Conservation (phyloP, 2,113 vertebrate genomes). For the Arvicanthis niloticus region DNA sequence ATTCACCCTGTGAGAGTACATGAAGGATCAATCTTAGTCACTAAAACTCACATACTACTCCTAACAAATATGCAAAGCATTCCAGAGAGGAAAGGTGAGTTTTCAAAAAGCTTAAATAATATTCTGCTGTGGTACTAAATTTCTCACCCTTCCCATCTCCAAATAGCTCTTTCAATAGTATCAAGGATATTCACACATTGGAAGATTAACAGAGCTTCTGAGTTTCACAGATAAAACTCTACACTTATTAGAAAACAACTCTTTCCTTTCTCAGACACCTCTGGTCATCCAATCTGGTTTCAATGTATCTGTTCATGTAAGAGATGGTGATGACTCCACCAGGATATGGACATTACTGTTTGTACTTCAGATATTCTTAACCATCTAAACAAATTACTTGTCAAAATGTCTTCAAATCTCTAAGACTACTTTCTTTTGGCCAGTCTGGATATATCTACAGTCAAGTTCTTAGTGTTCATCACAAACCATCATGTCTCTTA, state of each 20-base stretch:
- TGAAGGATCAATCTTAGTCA: not conserved
- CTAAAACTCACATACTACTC: not conserved
- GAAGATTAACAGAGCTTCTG: not conserved
- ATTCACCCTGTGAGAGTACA: not conserved
- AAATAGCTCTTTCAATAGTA: not conserved
- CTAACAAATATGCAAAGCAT: not conserved
- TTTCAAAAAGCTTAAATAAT: not conserved
- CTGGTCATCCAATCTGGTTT: not conserved
- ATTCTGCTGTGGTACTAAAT: not conserved
- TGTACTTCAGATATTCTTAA: not conserved
- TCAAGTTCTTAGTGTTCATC: not conserved
- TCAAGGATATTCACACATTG: not conserved
- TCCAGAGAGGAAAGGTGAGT: not conserved
- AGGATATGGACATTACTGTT: not conserved
- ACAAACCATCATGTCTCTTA: not conserved
- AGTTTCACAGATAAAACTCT: not conserved
- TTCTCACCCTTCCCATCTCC: not conserved
- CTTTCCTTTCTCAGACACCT: not conserved
- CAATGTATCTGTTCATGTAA: not conserved
- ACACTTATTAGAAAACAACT: not conserved
- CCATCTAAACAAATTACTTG: not conserved
- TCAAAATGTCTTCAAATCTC: constrained; percentile 14
- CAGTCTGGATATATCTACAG: not conserved
- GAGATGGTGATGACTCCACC: not conserved
- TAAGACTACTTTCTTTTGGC: not conserved